Base-by-base conservation (phyloP, 2,797 vertebrate genomes). In the Bradypodion ventrale region DNA sequence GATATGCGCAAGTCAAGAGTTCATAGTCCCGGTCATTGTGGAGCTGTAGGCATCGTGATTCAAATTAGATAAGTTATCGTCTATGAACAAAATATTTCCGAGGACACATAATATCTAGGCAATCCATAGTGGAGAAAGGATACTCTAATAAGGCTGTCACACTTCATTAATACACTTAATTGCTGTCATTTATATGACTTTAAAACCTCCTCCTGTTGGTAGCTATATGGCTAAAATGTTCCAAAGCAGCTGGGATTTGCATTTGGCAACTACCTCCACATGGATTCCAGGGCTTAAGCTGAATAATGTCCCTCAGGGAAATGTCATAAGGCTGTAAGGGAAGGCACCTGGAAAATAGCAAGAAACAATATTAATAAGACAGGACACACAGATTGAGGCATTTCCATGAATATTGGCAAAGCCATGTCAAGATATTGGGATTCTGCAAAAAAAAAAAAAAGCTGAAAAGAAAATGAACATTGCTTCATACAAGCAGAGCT, bases 191-290 rank as follows among this genome's bases (percentile, higher is more conserved):
- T 76, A 83, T 83, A 73, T 80, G 87, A 91, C 79, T 42, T 82
- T 73, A 83, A 85, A 85, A 72, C 46, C 35, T 87, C 76, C 62
- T 70, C 87, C 85, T 70, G 52, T 89, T 89, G 87, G 78, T 85
- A 90, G 87, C 4, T 2, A 21, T 65, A 79, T 70, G 1, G 6
- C 74, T 56, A 85, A 52, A 85, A 91, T 85, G 84, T 90, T 88
- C 88, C 52, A 65, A 87, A 87, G 83, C 87, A 87, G 80, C 82
- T 92, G 75, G 88, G 90, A 87, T 91, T 89, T 86, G 82, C 87
- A 59, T 88, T 88, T 93, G 93, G 91, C 83, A 91, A 79, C 56
- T 82, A 49, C 83, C 42, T 86, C 37, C 86, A 84, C 49, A 16
- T 29, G 52, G 88, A 49, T 85, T 88, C 72, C 68, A 84, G 1